Conservation (phyloP, 2,113 vertebrate species). For the Antechinus flavipes region DNA sequence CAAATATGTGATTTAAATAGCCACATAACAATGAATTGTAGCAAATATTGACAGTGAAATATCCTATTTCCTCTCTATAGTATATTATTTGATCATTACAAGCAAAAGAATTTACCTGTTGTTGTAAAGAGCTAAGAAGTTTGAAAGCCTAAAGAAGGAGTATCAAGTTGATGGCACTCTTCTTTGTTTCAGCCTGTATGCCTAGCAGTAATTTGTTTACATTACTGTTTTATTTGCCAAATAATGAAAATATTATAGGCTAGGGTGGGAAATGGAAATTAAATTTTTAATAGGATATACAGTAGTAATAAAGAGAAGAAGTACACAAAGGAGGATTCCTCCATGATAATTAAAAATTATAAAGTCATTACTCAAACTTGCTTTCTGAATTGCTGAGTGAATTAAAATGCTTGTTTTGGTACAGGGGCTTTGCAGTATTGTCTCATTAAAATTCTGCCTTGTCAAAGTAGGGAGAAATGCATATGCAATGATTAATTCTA, state of each 20-base stretch:
- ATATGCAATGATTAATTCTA: constrained; percentile 49
- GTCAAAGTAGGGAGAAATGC: constrained; percentile 61
- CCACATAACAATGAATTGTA: not conserved
- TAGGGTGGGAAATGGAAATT: constrained; percentile 76
- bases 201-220: constrained; percentile 54
- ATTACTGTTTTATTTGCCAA: constrained; percentile 70
- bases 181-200: not conserved
- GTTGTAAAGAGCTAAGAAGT: not conserved
- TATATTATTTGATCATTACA: not conserved
- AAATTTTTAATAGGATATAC: constrained; percentile 75
- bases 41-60: not conserved
- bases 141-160: not conserved
- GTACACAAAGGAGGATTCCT: constrained; percentile 56
- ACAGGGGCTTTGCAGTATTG: constrained; percentile 66
- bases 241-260: constrained; percentile 75
- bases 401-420: constrained; percentile 71
- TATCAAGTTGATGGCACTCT: not conserved
- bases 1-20: not conserved
- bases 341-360: constrained; percentile 77
- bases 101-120: not conserved
- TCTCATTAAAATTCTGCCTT: constrained; percentile 78
- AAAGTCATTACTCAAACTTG: constrained; percentile 77
- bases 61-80: not conserved
- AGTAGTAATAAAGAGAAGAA: constrained; percentile 62
- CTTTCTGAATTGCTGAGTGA: constrained; percentile 70